Evolutionary conservation across 2,113 vertebrate genomes (phyloP).

Genomic region (Trochalopteron elliotii): DNA sequence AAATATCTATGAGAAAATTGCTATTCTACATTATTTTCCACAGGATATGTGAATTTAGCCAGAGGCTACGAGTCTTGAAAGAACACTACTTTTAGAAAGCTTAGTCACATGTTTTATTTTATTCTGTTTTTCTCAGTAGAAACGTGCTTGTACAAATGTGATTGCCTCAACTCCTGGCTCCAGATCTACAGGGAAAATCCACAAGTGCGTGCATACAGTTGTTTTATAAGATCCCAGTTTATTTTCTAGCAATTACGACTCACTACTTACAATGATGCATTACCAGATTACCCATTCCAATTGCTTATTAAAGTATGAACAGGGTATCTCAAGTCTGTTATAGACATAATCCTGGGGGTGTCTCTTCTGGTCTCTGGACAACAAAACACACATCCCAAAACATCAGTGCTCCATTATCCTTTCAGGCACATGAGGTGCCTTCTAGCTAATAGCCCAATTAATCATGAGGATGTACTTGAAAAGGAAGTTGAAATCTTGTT

Average conservation of each 20-base stretch:
- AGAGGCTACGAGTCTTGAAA: neutral
- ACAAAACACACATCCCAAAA: conserved; percentile 24
- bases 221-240: conserved; percentile 17
- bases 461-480: conserved; percentile 61
- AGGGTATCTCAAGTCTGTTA: neutral
- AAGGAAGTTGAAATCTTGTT: conserved; percentile 49
- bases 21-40: neutral
- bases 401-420: conserved; percentile 19
- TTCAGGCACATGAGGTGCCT: conserved; percentile 41
- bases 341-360: neutral
- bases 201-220: neutral
- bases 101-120: neutral
- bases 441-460: conserved; percentile 68
- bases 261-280: neutral
- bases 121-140: neutral
- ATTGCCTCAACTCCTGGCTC: neutral
- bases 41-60: neutral
- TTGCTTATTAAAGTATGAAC: conserved; percentile 24
- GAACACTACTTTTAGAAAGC: neutral
- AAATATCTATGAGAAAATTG: neutral
- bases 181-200: neutral
- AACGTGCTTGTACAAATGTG: neutral
- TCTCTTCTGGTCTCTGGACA: conserved; percentile 21
- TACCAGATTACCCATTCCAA: conserved; percentile 12
- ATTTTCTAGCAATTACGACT: conserved; percentile 32